Evolutionary conservation across 2,113 vertebrate genomes (phyloP).

Genomic region (Pedetes capensis): DNA sequence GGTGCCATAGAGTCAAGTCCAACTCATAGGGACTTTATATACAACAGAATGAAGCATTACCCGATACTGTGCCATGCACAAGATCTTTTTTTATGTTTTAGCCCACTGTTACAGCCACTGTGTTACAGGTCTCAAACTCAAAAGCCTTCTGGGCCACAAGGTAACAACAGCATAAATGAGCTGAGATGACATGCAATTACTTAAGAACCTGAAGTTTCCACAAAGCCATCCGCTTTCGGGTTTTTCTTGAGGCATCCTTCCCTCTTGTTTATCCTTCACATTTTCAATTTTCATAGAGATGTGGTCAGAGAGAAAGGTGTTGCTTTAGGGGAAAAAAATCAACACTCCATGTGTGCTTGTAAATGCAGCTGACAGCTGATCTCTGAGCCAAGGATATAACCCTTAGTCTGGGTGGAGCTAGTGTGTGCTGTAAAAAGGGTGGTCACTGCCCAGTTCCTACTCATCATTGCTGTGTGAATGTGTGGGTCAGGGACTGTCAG

Average conservation of each 20-base stretch:
- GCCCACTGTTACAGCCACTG: no score
- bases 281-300: neutral
- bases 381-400: neutral
- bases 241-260: neutral
- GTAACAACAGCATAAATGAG: neutral
- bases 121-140: neutral
- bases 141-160: neutral
- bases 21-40: no score
- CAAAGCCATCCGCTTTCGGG: neutral
- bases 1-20: no score
- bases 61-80: no score
- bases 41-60: no score
- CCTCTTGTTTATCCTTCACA: neutral
- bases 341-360: fast-evolving
- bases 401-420: neutral
- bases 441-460: neutral
- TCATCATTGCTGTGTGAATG: neutral
- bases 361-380: neutral
- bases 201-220: neutral
- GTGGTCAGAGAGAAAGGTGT: neutral
- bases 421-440: neutral
- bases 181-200: neutral
- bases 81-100: no score
- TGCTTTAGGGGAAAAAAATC: neutral
- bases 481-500: neutral